Conservation (phyloP, 2,888 invertebrate genomes). For the Stenichneumon culpator region DNA sequence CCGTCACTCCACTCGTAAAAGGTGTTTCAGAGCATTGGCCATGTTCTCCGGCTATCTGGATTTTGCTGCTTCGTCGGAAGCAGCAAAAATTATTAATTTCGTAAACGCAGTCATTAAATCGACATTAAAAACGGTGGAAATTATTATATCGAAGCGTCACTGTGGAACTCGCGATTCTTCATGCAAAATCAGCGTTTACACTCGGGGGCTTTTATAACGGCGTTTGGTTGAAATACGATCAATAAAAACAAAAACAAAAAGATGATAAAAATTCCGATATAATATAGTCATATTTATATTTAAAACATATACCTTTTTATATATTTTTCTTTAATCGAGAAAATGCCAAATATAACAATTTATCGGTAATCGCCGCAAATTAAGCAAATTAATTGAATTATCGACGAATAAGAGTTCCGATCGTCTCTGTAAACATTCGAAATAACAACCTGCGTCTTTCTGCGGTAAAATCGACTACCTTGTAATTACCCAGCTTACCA, state of each 20-base stretch:
- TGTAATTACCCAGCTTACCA: slow-evolving; percentile 5
- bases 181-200: background rate
- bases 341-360: no score
- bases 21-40: slow-evolving; percentile 7
- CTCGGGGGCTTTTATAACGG: background rate
- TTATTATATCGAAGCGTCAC: slow-evolving; percentile 38
- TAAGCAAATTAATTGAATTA: background rate
- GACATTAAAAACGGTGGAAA: slow-evolving; percentile 63
- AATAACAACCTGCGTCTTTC: slow-evolving; percentile 9
- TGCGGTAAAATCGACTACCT: slow-evolving; percentile 5
- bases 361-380: background rate
- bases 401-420: background rate
- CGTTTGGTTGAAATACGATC: background rate
- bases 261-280: no score
- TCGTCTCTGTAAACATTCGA: background rate
- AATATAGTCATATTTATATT: no score
- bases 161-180: background rate
- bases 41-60: slow-evolving; percentile 34
- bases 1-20: slow-evolving; percentile 44
- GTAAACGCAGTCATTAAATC: slow-evolving; percentile 65
- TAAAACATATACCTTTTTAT: no score
- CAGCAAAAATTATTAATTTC: slow-evolving; percentile 69
- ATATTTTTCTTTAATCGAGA: no score
- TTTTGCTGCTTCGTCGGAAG: slow-evolving; percentile 69
- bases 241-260: background rate